These are phyloP conservation scores for Bedellia somnulentella DNA, from an alignment of 2,888 invertebrate species.

Conservation along the genomic window DNA sequence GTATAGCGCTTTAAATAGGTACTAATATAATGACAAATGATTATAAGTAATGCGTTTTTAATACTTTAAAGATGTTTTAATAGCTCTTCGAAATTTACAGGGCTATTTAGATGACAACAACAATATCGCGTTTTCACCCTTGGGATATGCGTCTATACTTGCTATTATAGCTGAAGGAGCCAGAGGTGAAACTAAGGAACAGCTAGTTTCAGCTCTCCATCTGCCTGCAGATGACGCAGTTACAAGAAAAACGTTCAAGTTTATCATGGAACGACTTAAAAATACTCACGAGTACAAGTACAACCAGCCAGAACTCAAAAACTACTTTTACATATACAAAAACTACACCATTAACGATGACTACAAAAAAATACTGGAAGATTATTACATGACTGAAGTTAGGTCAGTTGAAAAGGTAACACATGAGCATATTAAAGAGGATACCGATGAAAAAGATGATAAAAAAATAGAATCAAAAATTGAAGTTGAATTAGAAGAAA, in stretches of 20 bases:
- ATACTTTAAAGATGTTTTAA: too few species aligned
- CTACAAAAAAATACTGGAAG: conserved; percentile 58
- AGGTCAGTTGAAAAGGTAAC: conserved; percentile 54
- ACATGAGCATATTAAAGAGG: conserved; percentile 19
- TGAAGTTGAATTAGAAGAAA: conserved; percentile 28
- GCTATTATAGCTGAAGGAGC: conserved; percentile 67
- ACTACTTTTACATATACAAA: conserved; percentile 69
- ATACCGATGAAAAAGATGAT: conserved; percentile 25
- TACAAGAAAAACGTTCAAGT: conserved; percentile 45
- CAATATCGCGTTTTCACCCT: conserved; percentile 66
- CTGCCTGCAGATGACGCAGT: conserved; percentile 50
- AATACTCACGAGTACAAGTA: conserved; percentile 47
- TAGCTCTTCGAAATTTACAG: too few species aligned
- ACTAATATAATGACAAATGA: too few species aligned
- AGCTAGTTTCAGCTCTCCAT: conserved; percentile 58
- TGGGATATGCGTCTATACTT: conserved; percentile 65
- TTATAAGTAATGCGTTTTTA: too few species aligned
- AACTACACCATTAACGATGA: conserved; percentile 65
- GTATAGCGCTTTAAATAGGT: too few species aligned
- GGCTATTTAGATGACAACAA: conserved; percentile 52
- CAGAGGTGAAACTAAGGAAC: conserved; percentile 59
- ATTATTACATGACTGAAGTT: conserved; percentile 65
- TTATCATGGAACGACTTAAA: conserved; percentile 50
- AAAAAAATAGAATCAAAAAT: conserved; percentile 10
- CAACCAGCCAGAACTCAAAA: conserved; percentile 64